These are phyloP conservation scores for Bilobella aurantiaca DNA, from an alignment of 1,140 invertebrate genomes.

Conservation along the genomic window DNA sequence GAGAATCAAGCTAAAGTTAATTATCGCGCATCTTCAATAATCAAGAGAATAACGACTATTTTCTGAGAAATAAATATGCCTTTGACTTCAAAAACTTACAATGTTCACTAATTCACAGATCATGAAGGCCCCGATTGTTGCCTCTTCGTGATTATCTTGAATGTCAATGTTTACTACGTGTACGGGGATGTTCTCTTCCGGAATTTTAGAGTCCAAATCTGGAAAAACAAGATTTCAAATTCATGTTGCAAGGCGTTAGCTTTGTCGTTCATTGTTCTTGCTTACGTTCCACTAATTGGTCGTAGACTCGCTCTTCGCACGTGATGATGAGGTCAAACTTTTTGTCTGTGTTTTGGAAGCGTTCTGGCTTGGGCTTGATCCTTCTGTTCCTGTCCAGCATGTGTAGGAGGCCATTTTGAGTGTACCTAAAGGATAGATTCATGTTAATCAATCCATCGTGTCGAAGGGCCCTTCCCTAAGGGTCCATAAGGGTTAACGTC, in stretches of 20 bases:
- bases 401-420: constrained; percentile 94
- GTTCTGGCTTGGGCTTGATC: constrained; percentile 88
- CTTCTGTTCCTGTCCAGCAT: constrained; percentile 96
- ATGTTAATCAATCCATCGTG: background rate
- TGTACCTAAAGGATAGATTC: constrained; percentile 60
- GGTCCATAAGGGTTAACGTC: background rate
- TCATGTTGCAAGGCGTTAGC: background rate
- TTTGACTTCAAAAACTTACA: constrained; percentile 46
- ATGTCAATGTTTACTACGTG: constrained; percentile 99
- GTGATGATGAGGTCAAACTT: constrained; percentile 95
- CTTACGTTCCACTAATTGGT: constrained; percentile 67
- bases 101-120: constrained; percentile 88
- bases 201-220: constrained; percentile 44
- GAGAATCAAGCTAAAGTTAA: no score
- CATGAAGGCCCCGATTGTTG: constrained; percentile 97
- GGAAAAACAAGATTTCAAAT: constrained; percentile 14
- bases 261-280: constrained; percentile 10
- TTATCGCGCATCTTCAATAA: no score
- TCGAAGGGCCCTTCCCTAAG: no score
- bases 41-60: no score
- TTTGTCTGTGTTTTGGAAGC: constrained; percentile 81
- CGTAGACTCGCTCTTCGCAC: constrained; percentile 97
- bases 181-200: constrained; percentile 67
- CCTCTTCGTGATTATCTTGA: constrained; percentile 99
- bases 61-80: background rate